Evolutionary conservation across 2,113 vertebrate genomes (phyloP).

Genomic region (Eidolon helvum): DNA sequence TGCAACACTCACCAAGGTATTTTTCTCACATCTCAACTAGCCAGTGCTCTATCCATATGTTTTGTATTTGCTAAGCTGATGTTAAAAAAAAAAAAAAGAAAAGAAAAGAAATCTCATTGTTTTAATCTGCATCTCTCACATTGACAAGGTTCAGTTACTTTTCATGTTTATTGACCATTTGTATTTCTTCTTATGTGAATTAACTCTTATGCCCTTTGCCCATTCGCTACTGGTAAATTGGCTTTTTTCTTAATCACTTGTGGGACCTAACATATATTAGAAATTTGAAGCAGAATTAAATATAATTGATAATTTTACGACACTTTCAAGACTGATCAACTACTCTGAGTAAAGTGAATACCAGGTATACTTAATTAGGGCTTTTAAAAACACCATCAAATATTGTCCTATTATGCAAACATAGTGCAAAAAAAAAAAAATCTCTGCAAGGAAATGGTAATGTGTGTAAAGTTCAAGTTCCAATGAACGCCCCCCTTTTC

Average conservation of each 20-base stretch:
- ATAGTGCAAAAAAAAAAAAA: background rate
- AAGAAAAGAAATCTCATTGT: background rate
- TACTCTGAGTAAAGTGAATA: background rate
- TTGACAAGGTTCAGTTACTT: background rate
- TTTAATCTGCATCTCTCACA: conserved; percentile 25
- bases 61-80: background rate
- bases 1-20: background rate
- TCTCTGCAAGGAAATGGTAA: background rate
- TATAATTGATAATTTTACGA: background rate
- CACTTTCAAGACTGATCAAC: background rate
- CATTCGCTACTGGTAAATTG: background rate
- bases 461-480: conserved; percentile 6
- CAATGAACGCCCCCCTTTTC: background rate
- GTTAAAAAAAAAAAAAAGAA: conserved; percentile 27
- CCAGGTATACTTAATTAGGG: background rate
- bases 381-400: background rate
- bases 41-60: background rate
- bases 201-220: background rate
- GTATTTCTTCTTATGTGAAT: conserved; percentile 18
- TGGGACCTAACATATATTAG: background rate
- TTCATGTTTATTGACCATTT: background rate
- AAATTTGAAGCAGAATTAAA: background rate
- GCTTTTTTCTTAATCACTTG: background rate
- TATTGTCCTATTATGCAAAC: background rate
- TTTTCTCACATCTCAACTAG: background rate